A percentile compares a stretch with the other conserved stretches of the same genome.
Conservation (phyloP, 2,113 vertebrate species). For the Rhynchomys soricoides region DNA sequence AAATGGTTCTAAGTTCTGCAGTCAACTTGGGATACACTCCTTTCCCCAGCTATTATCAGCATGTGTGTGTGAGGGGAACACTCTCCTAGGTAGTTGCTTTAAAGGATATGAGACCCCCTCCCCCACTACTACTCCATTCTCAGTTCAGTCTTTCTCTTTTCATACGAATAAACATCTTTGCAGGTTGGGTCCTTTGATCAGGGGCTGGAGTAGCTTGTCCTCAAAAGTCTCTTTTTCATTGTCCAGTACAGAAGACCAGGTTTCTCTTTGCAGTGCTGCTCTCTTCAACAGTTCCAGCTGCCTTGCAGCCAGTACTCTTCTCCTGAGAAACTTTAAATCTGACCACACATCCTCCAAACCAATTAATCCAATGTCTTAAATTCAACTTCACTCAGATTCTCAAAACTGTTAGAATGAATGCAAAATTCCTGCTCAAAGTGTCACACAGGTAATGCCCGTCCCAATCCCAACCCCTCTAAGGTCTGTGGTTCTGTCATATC, state of each 20-base stretch:
- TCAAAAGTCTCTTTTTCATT: not conserved
- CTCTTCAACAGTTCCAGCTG: not conserved
- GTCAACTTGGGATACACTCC: not conserved
- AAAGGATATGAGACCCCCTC: not conserved
- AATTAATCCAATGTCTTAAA: not conserved
- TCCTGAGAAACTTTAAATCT: not conserved
- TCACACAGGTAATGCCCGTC: too few relatives aligned
- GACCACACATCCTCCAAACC: not conserved
- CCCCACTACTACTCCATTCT: not conserved
- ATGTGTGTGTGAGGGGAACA: not conserved
- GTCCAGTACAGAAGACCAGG: not conserved
- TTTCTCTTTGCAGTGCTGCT: not conserved
- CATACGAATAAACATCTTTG: not conserved
- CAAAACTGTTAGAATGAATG: not conserved
- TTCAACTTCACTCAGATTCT: not conserved
- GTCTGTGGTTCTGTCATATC: not conserved
- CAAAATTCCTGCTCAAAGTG: not conserved
- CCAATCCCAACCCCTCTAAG: not conserved
- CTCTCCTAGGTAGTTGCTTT: not conserved
- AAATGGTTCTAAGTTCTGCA: not conserved
- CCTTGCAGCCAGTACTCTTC: not conserved
- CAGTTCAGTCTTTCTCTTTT: not conserved
- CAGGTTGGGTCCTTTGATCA: not conserved
- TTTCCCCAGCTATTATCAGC: not conserved
- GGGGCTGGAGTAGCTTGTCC: not conserved